phyloP scores from a whole-genome alignment of 2,113 vertebrate species.

The Hepsetus odoe region DNA sequence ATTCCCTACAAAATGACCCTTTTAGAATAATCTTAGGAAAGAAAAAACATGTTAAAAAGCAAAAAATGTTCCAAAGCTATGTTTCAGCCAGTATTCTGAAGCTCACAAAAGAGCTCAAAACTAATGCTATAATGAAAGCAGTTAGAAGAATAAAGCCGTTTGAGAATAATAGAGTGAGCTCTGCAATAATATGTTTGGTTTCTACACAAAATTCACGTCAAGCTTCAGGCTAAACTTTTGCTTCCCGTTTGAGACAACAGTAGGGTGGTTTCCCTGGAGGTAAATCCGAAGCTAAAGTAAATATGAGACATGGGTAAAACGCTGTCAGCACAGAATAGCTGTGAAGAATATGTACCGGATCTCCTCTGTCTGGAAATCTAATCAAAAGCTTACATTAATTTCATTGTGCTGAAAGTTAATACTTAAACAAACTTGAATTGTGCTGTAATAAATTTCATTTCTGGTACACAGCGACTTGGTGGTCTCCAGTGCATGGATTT shows the following conservation, averaged over 20 bases:
- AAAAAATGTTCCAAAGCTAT: background rate
- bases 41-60: background rate
- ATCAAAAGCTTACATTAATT: conserved; percentile 20
- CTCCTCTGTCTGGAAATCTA: conserved; percentile 14
- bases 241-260: conserved; percentile 20
- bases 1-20: too few species aligned
- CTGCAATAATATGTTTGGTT: background rate
- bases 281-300: conserved; percentile 29
- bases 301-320: conserved; percentile 3
- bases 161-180: background rate
- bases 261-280: conserved; percentile 35
- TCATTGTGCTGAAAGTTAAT: background rate
- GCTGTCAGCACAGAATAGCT: conserved; percentile 20
- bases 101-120: background rate
- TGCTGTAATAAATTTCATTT: conserved; percentile 14
- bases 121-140: conserved; percentile 7
- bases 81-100: background rate
- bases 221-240: background rate
- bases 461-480: background rate
- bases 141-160: background rate
- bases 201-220: background rate
- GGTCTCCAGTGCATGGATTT: background rate
- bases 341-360: conserved; percentile 1
- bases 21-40: too few species aligned
- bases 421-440: conserved; percentile 16